A percentile compares a stretch with the other conserved stretches of the same genome.
phyloP scores from a whole-genome alignment of 2,113 vertebrate genomes.

The Mustelus asterias region DNA sequence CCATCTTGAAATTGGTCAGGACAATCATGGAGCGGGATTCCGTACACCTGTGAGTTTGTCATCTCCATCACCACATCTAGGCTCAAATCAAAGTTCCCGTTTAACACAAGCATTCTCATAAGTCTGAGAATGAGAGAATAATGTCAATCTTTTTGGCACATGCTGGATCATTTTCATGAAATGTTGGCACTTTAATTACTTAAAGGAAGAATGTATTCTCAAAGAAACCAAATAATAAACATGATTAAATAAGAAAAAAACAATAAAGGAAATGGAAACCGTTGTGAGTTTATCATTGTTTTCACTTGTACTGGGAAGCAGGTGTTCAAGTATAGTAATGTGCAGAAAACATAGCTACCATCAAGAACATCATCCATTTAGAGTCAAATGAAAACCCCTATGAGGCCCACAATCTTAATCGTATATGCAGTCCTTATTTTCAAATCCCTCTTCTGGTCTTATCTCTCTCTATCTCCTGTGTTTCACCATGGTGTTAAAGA shows the following conservation, averaged over 20 bases:
- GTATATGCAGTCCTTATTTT: neutral
- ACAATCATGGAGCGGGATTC: neutral
- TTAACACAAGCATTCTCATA: neutral
- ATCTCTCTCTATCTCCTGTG: neutral
- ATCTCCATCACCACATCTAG: neutral
- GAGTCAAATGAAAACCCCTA: neutral
- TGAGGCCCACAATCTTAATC: neutral
- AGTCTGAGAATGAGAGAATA: neutral
- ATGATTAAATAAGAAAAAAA: neutral
- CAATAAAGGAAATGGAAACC: neutral
- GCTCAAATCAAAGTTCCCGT: neutral
- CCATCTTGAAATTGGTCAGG: neutral
- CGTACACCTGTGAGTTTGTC: neutral
- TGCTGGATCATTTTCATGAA: neutral
- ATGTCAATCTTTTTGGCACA: neutral
- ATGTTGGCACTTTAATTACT: neutral
- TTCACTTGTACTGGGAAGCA: neutral
- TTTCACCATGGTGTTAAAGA: neutral
- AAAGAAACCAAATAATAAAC: neutral
- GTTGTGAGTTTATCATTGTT: neutral
- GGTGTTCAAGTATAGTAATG: neutral
- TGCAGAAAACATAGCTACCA: neutral
- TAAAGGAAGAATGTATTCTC: neutral
- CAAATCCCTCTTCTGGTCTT: neutral
- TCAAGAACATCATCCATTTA: neutral